Percentiles rank a stretch among this genome's conserved stretches.
Conservation (phyloP, 2,113 vertebrate species). For the Otus sunia region DNA sequence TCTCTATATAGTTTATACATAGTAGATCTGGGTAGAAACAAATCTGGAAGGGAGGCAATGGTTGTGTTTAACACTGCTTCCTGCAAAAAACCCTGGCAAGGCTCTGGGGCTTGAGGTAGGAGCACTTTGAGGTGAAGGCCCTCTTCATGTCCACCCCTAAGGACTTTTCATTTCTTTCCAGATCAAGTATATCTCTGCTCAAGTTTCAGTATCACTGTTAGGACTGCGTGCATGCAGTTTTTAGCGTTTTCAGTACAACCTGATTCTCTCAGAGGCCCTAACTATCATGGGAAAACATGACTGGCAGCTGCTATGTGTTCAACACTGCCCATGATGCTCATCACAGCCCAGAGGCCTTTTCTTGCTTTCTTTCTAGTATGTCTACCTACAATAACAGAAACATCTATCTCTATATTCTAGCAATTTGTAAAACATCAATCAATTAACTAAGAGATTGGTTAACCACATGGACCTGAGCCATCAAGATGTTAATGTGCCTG, state of each 20-base stretch:
- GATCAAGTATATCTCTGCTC: neutral
- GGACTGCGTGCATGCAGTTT: neutral
- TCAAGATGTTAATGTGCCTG: fast-evolving
- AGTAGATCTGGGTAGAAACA: neutral
- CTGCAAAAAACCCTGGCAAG: neutral
- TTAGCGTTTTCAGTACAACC: neutral
- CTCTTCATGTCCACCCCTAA: neutral
- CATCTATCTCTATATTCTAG: neutral
- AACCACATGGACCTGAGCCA: neutral
- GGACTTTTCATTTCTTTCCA: neutral
- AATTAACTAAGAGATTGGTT: neutral
- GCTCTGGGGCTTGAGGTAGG: neutral
- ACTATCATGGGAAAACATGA: fast-evolving
- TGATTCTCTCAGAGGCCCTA: neutral
- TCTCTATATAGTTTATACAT: neutral
- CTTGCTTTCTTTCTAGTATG: neutral
- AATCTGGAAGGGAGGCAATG: neutral
- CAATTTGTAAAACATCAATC: neutral
- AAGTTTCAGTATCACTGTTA: neutral
- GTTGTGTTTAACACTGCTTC: neutral
- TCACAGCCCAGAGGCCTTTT: neutral
- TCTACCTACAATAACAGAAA: neutral
- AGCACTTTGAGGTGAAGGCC: neutral
- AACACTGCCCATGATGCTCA: neutral
- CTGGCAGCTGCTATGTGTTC: neutral